phyloP scores from a whole-genome alignment of 2,888 invertebrate species.

The Cosmia pyralina region DNA sequence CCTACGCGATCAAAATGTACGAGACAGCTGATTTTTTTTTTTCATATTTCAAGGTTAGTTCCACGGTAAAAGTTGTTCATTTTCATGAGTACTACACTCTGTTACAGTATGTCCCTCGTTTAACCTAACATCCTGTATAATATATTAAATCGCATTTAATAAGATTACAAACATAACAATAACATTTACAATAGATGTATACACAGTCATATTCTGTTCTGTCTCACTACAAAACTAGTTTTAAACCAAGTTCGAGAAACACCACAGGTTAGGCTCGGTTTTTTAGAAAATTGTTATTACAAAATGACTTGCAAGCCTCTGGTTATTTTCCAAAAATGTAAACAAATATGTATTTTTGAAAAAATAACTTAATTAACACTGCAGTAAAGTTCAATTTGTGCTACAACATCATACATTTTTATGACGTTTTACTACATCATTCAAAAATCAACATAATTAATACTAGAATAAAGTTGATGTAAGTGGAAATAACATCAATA shows the following conservation, averaged over 20 bases:
- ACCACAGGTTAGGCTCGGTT: background rate
- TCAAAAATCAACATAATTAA: background rate
- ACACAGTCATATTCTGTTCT: background rate
- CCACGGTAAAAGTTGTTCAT: too few species aligned
- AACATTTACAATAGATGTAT: conserved; percentile 11
- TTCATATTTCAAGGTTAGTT: too few species aligned
- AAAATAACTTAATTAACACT: background rate
- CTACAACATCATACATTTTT: background rate
- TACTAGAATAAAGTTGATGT: background rate
- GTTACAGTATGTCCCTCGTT: too few species aligned
- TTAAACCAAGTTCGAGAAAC: background rate
- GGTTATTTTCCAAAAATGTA: background rate
- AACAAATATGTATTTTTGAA: background rate
- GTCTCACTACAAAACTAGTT: background rate
- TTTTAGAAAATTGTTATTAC: background rate
- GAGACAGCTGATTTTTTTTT: too few species aligned
- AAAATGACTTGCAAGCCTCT: background rate
- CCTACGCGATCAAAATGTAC: too few species aligned
- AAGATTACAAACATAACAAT: conserved; percentile 26
- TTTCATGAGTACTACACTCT: too few species aligned
- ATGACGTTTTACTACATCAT: background rate
- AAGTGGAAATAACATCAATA: background rate
- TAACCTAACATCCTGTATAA: too few species aligned
- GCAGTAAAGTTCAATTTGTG: background rate
- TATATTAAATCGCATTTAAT: background rate